Conservation (phyloP, 2,113 vertebrate genomes). For the Phalacrocorax aristotelis region DNA sequence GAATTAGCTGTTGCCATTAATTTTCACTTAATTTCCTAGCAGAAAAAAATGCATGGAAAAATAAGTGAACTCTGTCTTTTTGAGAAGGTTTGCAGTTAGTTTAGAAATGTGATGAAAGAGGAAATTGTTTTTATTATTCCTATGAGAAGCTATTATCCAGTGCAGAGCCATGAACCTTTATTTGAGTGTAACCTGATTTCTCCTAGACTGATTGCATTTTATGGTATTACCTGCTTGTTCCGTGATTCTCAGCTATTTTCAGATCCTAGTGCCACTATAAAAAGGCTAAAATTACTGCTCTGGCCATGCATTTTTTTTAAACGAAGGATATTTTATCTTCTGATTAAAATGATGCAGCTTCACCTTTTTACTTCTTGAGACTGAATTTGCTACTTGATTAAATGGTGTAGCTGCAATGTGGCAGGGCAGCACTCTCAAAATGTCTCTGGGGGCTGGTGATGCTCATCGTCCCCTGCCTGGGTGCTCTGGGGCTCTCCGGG, state of each 20-base stretch:
- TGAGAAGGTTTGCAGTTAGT: neutral
- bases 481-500: neutral
- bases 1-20: neutral
- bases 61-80: neutral
- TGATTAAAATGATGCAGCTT: neutral
- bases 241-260: neutral
- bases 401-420: rapidly evolving
- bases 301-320: slow-evolving; percentile 20
- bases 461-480: neutral
- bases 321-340: neutral
- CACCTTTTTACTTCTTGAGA: neutral
- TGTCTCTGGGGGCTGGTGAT: neutral
- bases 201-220: neutral
- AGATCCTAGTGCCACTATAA: neutral
- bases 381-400: neutral
- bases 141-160: slow-evolving; percentile 35
- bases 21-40: slow-evolving; percentile 1
- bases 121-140: slow-evolving; percentile 49
- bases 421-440: neutral
- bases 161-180: slow-evolving; percentile 1
- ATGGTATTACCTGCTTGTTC: neutral
- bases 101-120: slow-evolving; percentile 18
- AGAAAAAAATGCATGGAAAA: neutral
- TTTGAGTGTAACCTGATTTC: slow-evolving; percentile 42
- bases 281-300: slow-evolving; percentile 9